Percentiles rank a stretch among this genome's conserved stretches.
These are phyloP conservation scores for Nephila pilipes DNA, from an alignment of 1,140 invertebrate species.

Conservation along the genomic window DNA sequence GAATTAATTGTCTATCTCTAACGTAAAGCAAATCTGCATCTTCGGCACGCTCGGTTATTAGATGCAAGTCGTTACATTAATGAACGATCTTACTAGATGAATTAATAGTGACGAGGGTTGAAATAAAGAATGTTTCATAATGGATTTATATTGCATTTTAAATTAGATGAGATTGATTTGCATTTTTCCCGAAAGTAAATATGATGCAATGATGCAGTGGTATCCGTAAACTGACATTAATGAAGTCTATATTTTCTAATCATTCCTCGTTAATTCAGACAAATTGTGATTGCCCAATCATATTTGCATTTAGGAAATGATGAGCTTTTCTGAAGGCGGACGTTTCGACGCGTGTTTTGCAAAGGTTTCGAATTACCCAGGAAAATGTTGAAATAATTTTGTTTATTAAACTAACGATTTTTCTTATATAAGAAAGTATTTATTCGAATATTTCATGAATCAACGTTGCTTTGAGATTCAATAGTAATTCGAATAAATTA, in stretches of 20 bases:
- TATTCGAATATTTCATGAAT: no score
- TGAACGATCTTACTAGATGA: not conserved
- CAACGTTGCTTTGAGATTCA: no score
- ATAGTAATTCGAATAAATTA: no score
- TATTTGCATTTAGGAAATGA: not conserved
- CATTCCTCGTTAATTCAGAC: not conserved
- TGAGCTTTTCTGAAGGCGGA: not conserved
- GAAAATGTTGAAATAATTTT: no score
- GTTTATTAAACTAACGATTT: no score
- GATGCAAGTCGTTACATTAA: constrained; percentile 31
- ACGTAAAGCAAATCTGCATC: not conserved
- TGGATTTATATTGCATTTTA: constrained; percentile 49
- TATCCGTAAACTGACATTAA: not conserved
- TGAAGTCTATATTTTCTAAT: constrained; percentile 24
- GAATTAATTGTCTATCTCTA: constrained; percentile 31
- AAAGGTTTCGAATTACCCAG: not conserved
- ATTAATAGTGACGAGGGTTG: constrained; percentile 1
- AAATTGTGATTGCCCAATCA: not conserved
- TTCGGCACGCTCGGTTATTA: not conserved
- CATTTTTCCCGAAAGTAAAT: not conserved
- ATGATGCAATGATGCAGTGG: not conserved
- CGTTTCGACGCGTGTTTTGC: not conserved
- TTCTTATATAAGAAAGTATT: no score
- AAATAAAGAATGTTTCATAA: constrained; percentile 46
- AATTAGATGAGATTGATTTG: not conserved